Evolutionary conservation across 2,797 vertebrate species (phyloP).

Genomic region (Acipenser oxyrinchus): DNA sequence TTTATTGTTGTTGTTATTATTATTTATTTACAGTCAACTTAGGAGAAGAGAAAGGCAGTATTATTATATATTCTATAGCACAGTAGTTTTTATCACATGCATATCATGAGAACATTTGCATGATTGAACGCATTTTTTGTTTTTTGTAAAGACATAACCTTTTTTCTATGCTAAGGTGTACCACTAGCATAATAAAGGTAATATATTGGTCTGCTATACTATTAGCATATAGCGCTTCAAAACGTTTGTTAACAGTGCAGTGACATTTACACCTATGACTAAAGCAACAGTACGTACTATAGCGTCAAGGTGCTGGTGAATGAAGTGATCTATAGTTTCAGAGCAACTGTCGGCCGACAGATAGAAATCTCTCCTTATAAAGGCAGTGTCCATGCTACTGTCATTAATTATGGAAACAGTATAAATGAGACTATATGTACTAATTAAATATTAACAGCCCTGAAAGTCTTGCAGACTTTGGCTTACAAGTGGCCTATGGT

Average conservation of each 20-base stretch:
- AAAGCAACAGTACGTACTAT: slow-evolving; percentile 78
- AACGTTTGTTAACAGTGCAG: slow-evolving; percentile 79
- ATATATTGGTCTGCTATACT: slow-evolving; percentile 63
- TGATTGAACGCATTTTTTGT: slow-evolving; percentile 63
- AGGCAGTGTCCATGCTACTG: slow-evolving; percentile 69
- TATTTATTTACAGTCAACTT: slow-evolving; percentile 75
- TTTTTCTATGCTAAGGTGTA: slow-evolving; percentile 66
- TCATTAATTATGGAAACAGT: slow-evolving; percentile 78
- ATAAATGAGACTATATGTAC: slow-evolving; percentile 71
- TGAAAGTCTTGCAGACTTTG: slow-evolving; percentile 48
- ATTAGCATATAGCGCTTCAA: slow-evolving; percentile 72
- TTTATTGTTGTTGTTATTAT: too few species aligned
- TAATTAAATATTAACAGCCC: slow-evolving; percentile 70
- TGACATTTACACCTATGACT: slow-evolving; percentile 71
- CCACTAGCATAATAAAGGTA: slow-evolving; percentile 64
- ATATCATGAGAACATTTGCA: slow-evolving; percentile 75
- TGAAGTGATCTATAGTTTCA: slow-evolving; percentile 76
- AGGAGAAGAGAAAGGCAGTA: slow-evolving; percentile 71
- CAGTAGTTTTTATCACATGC: slow-evolving; percentile 76
- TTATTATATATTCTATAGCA: slow-evolving; percentile 72
- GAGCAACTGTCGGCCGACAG: slow-evolving; percentile 65
- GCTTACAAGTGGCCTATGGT: slow-evolving; percentile 39
- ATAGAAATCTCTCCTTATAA: slow-evolving; percentile 62
- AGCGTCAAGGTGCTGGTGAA: slow-evolving; percentile 78
- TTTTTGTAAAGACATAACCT: slow-evolving; percentile 44